These are phyloP conservation scores for Channallabes apus DNA, from an alignment of 2,797 vertebrate genomes.

Conservation along the genomic window DNA sequence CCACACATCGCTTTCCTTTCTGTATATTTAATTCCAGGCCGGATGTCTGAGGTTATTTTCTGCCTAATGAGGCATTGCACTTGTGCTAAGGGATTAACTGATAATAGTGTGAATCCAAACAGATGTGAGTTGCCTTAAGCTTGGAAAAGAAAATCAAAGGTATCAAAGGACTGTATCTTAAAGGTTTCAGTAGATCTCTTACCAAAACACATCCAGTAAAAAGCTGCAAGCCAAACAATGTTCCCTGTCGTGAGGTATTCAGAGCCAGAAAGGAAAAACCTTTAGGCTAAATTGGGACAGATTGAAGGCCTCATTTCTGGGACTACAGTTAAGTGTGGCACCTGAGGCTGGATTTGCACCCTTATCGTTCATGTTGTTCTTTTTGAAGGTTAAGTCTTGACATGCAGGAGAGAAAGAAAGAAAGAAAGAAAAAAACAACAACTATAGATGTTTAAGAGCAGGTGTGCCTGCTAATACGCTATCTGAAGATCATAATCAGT, in stretches of 20 bases:
- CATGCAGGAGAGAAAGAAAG: conserved; percentile 3
- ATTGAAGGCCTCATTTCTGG: not conserved
- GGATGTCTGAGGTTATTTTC: conserved; percentile 23
- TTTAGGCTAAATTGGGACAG: conserved; percentile 17
- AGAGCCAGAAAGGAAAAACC: not conserved
- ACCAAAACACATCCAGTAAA: conserved; percentile 4
- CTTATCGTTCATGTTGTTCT: not conserved
- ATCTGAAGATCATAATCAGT: not conserved
- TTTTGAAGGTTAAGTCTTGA: not conserved
- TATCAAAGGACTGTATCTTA: not conserved
- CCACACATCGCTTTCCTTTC: not conserved
- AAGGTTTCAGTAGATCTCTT: not conserved
- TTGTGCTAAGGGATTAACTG: not conserved
- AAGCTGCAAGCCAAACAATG: not conserved
- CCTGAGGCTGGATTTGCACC: conserved; percentile 27
- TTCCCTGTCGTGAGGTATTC: not conserved
- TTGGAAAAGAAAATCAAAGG: conserved; percentile 6
- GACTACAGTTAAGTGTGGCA: not conserved
- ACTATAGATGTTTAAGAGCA: not conserved
- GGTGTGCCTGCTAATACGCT: not conserved
- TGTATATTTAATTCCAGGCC: not conserved
- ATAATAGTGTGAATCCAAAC: conserved; percentile 12
- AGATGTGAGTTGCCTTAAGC: conserved; percentile 3
- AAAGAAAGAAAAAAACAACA: not conserved
- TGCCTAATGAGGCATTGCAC: not conserved